Percentiles rank a stretch among this genome's conserved stretches.
These are phyloP conservation scores for Kradibia gibbosae DNA, from an alignment of 1,140 invertebrate genomes.

Conservation along the genomic window DNA sequence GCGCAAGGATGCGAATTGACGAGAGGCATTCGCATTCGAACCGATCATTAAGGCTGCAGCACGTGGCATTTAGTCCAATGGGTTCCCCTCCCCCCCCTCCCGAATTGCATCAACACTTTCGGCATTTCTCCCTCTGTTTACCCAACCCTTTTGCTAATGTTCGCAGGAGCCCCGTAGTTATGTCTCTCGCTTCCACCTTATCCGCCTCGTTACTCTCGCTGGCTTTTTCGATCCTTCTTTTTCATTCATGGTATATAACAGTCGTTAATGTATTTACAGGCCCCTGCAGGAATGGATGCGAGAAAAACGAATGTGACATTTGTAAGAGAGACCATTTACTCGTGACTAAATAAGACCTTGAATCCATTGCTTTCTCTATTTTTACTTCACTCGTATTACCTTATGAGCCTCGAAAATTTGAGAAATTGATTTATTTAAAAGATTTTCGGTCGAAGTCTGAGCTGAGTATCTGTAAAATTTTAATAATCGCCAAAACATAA, in stretches of 20 bases:
- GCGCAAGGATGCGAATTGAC: too few relatives aligned
- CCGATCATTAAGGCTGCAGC: conserved; percentile 45
- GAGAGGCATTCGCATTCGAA: not conserved
- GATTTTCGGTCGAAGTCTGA: too few relatives aligned
- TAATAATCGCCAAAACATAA: not conserved
- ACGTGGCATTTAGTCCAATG: conserved; percentile 16
- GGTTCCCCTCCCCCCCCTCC: not conserved
- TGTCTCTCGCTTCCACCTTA: not conserved
- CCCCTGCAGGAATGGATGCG: not conserved
- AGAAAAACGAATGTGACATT: not conserved
- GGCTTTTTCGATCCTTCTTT: not conserved
- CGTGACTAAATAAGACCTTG: not conserved
- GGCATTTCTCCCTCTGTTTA: not conserved
- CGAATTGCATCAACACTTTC: not conserved
- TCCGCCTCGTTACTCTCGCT: not conserved
- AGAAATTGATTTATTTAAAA: not conserved
- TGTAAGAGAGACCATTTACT: not conserved
- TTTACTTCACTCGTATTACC: not conserved
- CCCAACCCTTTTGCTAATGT: not conserved
- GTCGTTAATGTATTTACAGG: conserved; percentile 23
- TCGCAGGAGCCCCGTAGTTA: not conserved
- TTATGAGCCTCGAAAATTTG: not conserved
- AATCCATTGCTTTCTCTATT: not conserved
- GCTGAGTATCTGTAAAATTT: not conserved
- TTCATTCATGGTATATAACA: not conserved